Evolutionary conservation across 1,140 invertebrate genomes (phyloP).

Genomic region (Metopolophium dirhodum): DNA sequence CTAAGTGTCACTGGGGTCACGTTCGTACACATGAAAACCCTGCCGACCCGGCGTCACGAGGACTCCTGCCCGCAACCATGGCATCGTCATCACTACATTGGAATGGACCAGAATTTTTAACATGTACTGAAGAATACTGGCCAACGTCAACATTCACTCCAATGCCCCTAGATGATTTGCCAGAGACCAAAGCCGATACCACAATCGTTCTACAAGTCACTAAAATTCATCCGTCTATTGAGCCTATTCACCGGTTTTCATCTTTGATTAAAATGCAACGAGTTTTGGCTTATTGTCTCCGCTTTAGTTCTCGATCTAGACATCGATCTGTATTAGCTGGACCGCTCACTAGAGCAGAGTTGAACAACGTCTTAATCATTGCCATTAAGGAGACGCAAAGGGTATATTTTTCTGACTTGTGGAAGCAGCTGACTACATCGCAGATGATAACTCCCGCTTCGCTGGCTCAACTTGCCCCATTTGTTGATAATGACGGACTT

Average conservation of each 20-base stretch:
- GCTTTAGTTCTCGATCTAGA: background rate
- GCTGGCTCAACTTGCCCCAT: background rate
- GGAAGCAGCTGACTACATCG: background rate
- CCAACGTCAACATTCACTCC: background rate
- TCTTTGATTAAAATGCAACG: background rate
- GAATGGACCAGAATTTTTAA: background rate
- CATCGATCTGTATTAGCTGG: background rate
- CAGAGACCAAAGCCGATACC: background rate
- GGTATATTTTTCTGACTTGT: background rate
- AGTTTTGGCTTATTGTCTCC: background rate
- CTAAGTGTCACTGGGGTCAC: too few relatives aligned
- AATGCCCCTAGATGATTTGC: background rate
- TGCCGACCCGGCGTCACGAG: too few relatives aligned
- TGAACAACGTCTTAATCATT: too few relatives aligned
- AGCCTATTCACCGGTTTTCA: background rate
- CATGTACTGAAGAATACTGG: background rate
- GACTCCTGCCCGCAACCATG: background rate
- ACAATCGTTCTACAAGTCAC: background rate
- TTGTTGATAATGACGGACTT: background rate
- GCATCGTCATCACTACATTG: background rate
- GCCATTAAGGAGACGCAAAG: background rate
- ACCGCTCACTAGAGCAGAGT: background rate
- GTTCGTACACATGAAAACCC: too few relatives aligned
- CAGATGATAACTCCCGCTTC: background rate
- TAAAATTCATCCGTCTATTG: background rate